Percentiles rank a stretch among this genome's conserved stretches.
Evolutionary conservation across 2,113 vertebrate genomes (phyloP).

Genomic region (Pao palembangensis): DNA sequence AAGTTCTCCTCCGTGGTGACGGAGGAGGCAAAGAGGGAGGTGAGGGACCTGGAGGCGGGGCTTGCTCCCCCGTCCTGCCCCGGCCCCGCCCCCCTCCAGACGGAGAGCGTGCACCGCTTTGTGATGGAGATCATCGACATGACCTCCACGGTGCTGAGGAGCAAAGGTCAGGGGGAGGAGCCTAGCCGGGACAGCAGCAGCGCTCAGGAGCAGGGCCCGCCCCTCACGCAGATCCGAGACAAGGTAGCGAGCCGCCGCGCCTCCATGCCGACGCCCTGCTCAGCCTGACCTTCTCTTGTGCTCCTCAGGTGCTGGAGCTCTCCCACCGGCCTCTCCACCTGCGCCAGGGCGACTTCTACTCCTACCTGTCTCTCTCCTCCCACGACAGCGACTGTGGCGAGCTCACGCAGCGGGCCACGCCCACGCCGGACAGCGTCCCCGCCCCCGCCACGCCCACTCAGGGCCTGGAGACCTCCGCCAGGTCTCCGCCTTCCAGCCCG

Average conservation of each 20-base stretch:
- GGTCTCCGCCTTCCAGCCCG: slow-evolving; percentile 66
- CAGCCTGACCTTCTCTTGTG: not conserved
- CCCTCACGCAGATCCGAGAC: slow-evolving; percentile 86
- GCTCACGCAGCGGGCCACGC: slow-evolving; percentile 79
- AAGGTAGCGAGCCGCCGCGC: slow-evolving; percentile 66
- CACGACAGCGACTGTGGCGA: slow-evolving; percentile 99
- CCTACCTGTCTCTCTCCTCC: slow-evolving; percentile 95
- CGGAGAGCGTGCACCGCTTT: slow-evolving; percentile 86
- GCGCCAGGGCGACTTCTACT: slow-evolving; percentile 94
- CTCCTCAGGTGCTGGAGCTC: slow-evolving; percentile 82
- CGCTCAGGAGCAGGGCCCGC: slow-evolving; percentile 58
- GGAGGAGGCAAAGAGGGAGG: slow-evolving; percentile 61
- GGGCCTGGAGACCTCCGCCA: slow-evolving; percentile 12
- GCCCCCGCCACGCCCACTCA: slow-evolving; percentile 3
- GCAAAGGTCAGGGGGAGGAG: slow-evolving; percentile 79
- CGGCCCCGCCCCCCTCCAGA: slow-evolving; percentile 45
- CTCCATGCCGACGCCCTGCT: not conserved
- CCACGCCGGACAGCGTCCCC: slow-evolving; percentile 66
- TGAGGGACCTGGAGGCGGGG: slow-evolving; percentile 29
- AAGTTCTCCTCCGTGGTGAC: slow-evolving; percentile 64
- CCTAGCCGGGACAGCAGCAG: slow-evolving; percentile 45
- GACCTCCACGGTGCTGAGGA: slow-evolving; percentile 87
- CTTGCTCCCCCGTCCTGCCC: slow-evolving; percentile 69
- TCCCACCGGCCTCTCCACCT: slow-evolving; percentile 89
- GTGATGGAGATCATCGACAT: slow-evolving; percentile 95